Percentiles rank a stretch among this genome's conserved stretches.
These are phyloP conservation scores for Tokudaia tokunoshimensis DNA, from an alignment of 2,797 vertebrate species.

Conservation along the genomic window DNA sequence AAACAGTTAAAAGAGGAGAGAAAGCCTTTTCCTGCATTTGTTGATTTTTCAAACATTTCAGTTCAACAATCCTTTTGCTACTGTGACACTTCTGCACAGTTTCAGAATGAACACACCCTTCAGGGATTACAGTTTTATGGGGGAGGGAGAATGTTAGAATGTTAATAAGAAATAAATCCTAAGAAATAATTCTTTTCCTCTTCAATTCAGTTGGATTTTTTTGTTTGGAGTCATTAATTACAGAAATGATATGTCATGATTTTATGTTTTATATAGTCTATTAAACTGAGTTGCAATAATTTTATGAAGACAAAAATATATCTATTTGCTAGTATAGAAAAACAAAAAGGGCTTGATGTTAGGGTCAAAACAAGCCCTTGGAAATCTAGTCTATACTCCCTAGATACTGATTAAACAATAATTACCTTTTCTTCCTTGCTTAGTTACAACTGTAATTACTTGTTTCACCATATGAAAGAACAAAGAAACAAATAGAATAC, in stretches of 20 bases:
- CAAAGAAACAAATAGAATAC: neutral
- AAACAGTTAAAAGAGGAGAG: neutral
- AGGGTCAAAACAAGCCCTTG: conserved; percentile 29
- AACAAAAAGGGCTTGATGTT: conserved; percentile 26
- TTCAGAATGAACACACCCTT: neutral
- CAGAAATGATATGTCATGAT: conserved; percentile 45
- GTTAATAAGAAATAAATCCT: conserved; percentile 37
- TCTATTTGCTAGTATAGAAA: conserved; percentile 28
- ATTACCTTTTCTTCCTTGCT: conserved; percentile 6
- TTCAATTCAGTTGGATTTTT: conserved; percentile 39
- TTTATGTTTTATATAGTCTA: conserved; percentile 41
- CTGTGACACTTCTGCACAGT: neutral
- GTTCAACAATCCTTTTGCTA: neutral
- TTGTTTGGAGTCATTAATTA: conserved; percentile 34
- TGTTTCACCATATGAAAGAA: neutral
- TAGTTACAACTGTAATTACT: conserved; percentile 22
- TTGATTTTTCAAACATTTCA: conserved; percentile 8
- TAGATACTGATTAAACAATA: neutral
- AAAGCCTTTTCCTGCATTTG: neutral
- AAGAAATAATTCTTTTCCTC: neutral
- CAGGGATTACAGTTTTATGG: conserved; percentile 14
- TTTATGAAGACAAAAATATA: conserved; percentile 50
- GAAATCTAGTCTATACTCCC: conserved; percentile 7
- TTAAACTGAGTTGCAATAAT: conserved; percentile 53
- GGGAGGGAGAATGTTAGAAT: neutral